Conservation (phyloP, 1,140 invertebrate species). For the Euura saliciscinereae region DNA sequence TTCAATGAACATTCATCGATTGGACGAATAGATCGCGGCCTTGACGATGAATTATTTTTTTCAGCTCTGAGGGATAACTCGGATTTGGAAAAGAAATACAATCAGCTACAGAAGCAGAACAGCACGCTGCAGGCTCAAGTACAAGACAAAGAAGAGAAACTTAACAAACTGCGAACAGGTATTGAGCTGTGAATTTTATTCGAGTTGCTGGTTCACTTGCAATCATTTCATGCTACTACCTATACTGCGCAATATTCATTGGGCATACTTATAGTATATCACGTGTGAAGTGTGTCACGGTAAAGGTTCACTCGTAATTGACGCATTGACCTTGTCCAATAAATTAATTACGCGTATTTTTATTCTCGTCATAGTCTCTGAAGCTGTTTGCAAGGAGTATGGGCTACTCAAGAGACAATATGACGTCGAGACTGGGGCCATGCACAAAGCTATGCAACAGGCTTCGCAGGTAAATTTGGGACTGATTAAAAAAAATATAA, state of each 20-base stretch:
- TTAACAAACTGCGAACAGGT: conserved; percentile 65
- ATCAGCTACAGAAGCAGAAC: conserved; percentile 64
- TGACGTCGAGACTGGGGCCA: conserved; percentile 72
- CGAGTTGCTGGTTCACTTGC: conserved; percentile 1
- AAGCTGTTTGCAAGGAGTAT: conserved; percentile 75
- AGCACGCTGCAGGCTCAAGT: conserved; percentile 63
- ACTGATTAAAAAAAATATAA: neutral
- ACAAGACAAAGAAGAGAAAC: conserved; percentile 65
- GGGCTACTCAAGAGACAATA: conserved; percentile 74
- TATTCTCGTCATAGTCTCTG: conserved; percentile 62
- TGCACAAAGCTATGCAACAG: conserved; percentile 66
- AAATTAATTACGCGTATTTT: conserved; percentile 18
- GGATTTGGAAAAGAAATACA: conserved; percentile 65
- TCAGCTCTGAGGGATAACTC: conserved; percentile 65
- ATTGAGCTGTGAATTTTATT: conserved; percentile 7
- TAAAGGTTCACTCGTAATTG: conserved; percentile 19
- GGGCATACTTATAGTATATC: neutral
- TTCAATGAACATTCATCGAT: no score
- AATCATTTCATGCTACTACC: neutral
- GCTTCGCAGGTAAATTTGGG: conserved; percentile 55
- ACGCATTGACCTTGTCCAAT: neutral
- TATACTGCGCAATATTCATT: neutral
- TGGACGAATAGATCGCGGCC: no score
- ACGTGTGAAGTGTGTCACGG: conserved; percentile 2
- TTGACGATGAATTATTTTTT: conserved; percentile 27